Percentiles rank a stretch among this genome's conserved stretches.
These are phyloP conservation scores for Pyralis farinalis DNA, from an alignment of 2,888 invertebrate species.

Conservation along the genomic window DNA sequence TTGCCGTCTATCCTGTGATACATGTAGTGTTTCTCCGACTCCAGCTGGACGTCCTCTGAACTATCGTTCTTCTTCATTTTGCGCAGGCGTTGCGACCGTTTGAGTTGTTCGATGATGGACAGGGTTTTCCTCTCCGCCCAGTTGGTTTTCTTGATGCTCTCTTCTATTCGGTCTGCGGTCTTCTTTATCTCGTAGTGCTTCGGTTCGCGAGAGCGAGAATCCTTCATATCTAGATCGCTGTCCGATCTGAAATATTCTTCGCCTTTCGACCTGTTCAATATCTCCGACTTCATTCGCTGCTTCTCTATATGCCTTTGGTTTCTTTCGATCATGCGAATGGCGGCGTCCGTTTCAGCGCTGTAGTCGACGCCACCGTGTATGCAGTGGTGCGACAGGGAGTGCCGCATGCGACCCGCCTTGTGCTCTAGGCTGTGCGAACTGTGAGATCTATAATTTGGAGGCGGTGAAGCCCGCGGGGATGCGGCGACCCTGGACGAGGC, in stretches of 20 bases:
- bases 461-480: conserved; percentile 55
- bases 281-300: conserved; percentile 70
- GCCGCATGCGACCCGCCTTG: conserved; percentile 59
- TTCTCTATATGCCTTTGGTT: conserved; percentile 82
- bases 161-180: conserved; percentile 64
- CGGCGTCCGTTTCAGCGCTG: conserved; percentile 81
- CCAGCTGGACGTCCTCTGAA: conserved; percentile 70
- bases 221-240: conserved; percentile 57
- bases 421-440: conserved; percentile 74
- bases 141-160: conserved; percentile 73
- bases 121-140: conserved; percentile 73
- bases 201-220: conserved; percentile 41
- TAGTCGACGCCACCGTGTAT: conserved; percentile 73
- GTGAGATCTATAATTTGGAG: conserved; percentile 54
- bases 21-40: conserved; percentile 69
- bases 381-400: conserved; percentile 72
- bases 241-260: conserved; percentile 68
- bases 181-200: conserved; percentile 59
- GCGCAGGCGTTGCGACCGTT: conserved; percentile 64
- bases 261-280: conserved; percentile 52
- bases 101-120: conserved; percentile 71
- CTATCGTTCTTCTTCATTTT: conserved; percentile 65
- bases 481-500: conserved; percentile 76
- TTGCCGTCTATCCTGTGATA: conserved; percentile 75
- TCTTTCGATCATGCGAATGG: conserved; percentile 78